phyloP scores from a whole-genome alignment of 2,888 invertebrate genomes.

The Gari tellinella region DNA sequence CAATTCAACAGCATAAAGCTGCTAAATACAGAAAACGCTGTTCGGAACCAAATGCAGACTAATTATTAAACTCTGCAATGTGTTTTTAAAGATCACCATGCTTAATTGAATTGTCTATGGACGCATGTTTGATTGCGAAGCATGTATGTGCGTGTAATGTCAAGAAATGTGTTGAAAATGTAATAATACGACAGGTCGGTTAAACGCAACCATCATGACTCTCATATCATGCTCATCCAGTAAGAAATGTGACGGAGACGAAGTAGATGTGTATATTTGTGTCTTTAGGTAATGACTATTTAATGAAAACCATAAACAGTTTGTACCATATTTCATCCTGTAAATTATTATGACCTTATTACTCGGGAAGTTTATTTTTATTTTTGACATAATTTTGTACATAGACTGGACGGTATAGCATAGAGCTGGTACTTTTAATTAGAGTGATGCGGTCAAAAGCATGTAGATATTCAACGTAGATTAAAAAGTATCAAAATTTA shows the following conservation, averaged over 20 bases:
- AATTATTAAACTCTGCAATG: too few species aligned
- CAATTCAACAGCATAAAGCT: too few species aligned
- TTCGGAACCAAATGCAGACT: too few species aligned
- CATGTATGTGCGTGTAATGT: not conserved
- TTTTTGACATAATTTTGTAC: conserved; percentile 45
- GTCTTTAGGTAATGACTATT: not conserved
- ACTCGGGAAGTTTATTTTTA: conserved; percentile 63
- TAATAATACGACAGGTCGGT: conserved; percentile 8
- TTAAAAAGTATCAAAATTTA: too few species aligned
- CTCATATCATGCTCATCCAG: not conserved
- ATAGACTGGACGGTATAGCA: conserved; percentile 9
- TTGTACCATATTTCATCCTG: conserved; percentile 56
- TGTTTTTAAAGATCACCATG: too few species aligned
- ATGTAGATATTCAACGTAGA: too few species aligned
- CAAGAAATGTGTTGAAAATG: conserved; percentile 1
- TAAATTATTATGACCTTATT: conserved; percentile 61
- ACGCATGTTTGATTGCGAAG: too few species aligned
- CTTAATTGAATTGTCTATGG: too few species aligned
- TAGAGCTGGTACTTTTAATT: too few species aligned
- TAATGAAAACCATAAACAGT: conserved; percentile 12
- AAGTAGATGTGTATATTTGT: not conserved
- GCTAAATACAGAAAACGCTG: too few species aligned
- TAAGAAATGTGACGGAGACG: too few species aligned
- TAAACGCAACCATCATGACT: not conserved
- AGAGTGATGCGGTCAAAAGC: not conserved